phyloP scores from a whole-genome alignment of 2,888 invertebrate species.

The Scaptomyza polygonia region DNA sequence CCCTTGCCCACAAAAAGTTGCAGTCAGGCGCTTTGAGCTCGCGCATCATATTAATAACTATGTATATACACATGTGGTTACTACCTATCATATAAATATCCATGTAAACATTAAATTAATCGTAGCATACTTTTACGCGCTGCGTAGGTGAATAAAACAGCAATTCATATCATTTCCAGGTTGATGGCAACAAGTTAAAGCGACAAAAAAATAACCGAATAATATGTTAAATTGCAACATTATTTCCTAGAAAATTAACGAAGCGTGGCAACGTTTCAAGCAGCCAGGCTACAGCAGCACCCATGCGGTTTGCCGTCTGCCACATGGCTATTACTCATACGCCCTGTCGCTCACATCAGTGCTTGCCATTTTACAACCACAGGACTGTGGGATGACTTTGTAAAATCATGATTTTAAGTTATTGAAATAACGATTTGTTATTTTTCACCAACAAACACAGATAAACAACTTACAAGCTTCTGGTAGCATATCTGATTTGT shows the following conservation, averaged over 20 bases:
- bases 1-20: conserved; percentile 26
- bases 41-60: conserved; percentile 26
- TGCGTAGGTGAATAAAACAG: conserved; percentile 28
- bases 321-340: conserved; percentile 48
- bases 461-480: background rate
- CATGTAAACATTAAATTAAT: conserved; percentile 39
- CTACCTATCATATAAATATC: background rate
- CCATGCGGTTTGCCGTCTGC: conserved; percentile 20
- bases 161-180: conserved; percentile 43
- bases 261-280: conserved; percentile 38
- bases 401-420: conserved; percentile 3
- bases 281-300: conserved; percentile 6
- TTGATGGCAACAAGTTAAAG: conserved; percentile 22
- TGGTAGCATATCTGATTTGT: background rate
- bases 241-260: conserved; percentile 42
- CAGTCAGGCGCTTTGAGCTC: conserved; percentile 9
- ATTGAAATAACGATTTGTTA: background rate
- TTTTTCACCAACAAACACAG: background rate
- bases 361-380: background rate
- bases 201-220: background rate
- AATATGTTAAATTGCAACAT: conserved; percentile 27
- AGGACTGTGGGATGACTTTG: conserved; percentile 15
- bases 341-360: conserved; percentile 36
- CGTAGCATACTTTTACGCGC: conserved; percentile 50
- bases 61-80: no score